Evolutionary conservation across 2,113 vertebrate species (phyloP), one percentile per base, ranked within the genome.

Genomic region (Oncorhynchus tshawytscha): DNA sequence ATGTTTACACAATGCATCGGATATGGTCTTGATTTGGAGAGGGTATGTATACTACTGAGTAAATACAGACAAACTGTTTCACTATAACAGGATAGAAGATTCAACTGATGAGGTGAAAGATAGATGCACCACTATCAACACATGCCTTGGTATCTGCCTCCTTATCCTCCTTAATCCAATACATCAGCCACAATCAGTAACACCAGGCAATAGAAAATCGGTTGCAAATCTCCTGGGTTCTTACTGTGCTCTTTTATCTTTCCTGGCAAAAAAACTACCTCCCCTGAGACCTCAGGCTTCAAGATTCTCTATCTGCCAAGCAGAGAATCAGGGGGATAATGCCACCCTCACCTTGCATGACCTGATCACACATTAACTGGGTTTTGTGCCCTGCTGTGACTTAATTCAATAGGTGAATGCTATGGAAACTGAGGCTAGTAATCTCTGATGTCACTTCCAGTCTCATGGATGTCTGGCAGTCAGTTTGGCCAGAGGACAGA

Each of bases 381-480:
- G 51, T 45, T 18, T 45, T 45, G 45, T 49, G n/a, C 24, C 54
- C 71, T 16, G 71, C 83, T 83, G 82, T 87, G 86, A 88, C 84
- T 86, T 78, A 87, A 69, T 80, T 87, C 84, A 15, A 11, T 25
- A 45, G 31, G 66, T 68, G 66, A 16, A 39, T 7, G 39, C 22
- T 51, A 72, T 81, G 82, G 87, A 84, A 88, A 85, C 71, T 31
- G 13, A 0, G 49, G 4, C 49, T 54, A 18, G 51, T 24, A 11
- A 31, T 62, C 76, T 85, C 74, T 82, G 78, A 85, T 82, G 85
- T 84, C 87, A 85, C 84, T 79, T 77, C 39, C 70, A 76, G 81
- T 88, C 87, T 84, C 87, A 88, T 74, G 74, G 70, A 9, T 78
- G 60, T 74, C 13, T 59, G 39, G 86, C 83, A 88, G 87, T 83